Evolutionary conservation across 2,797 vertebrate species (phyloP).

Genomic region (Tokudaia muenninki): DNA sequence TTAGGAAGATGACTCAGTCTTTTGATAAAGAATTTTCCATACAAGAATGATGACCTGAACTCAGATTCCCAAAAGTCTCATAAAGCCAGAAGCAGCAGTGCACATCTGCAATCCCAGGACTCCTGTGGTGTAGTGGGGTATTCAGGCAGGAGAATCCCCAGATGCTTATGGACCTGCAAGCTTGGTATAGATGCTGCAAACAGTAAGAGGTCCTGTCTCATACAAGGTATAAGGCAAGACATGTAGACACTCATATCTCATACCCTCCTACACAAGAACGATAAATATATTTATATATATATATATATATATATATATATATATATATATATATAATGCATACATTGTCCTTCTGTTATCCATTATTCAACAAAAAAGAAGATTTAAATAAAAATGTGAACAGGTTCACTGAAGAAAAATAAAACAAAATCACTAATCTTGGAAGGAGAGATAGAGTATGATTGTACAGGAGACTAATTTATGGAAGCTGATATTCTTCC

Average conservation of each 20-base stretch:
- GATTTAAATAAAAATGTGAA: background rate
- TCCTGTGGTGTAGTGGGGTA: background rate
- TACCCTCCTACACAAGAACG: too few relatives aligned
- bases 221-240: background rate
- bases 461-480: background rate
- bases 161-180: too few relatives aligned
- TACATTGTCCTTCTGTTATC: background rate
- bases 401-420: background rate
- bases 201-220: background rate
- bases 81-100: background rate
- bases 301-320: too few relatives aligned
- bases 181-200: background rate
- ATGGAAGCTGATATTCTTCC: background rate
- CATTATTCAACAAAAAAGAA: constrained; percentile 5
- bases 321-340: background rate
- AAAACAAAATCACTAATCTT: background rate
- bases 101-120: background rate
- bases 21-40: background rate
- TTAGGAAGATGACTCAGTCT: background rate
- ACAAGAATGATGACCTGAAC: background rate
- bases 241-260: too few relatives aligned
- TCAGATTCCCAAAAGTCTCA: background rate
- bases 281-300: too few relatives aligned
- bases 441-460: background rate
- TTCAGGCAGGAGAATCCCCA: background rate